These are phyloP conservation scores for Monopterus albus DNA, from an alignment of 2,113 vertebrate genomes.

Conservation along the genomic window DNA sequence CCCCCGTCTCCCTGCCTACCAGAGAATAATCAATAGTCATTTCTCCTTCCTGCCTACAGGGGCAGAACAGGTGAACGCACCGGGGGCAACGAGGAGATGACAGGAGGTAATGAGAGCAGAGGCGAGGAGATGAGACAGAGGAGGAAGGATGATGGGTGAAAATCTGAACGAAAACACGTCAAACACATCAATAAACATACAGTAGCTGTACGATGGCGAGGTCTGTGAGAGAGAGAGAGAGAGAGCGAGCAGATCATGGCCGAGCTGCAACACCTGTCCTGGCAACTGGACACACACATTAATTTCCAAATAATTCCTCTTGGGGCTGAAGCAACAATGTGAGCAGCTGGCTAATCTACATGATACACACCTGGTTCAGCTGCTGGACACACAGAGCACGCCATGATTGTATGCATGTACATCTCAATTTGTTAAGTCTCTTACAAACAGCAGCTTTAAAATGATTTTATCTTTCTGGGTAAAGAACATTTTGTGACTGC, in stretches of 20 bases:
- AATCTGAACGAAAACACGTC: too few relatives aligned
- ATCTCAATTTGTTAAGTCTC: too few relatives aligned
- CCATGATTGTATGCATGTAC: too few relatives aligned
- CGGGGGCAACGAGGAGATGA: constrained; percentile 46
- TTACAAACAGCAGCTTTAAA: too few relatives aligned
- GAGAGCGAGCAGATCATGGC: constrained; percentile 9
- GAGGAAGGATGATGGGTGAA: too few relatives aligned
- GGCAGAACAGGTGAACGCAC: constrained; percentile 50
- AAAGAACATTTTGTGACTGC: too few relatives aligned
- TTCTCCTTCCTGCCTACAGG: constrained; percentile 51
- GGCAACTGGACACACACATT: constrained; percentile 31
- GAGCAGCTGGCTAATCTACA: constrained; percentile 58
- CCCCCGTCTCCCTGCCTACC: neutral
- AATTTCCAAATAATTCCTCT: constrained; percentile 59
- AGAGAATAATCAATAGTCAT: constrained; percentile 72
- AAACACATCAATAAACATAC: constrained; percentile 3
- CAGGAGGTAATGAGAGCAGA: constrained; percentile 58
- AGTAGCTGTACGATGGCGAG: neutral
- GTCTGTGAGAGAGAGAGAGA: neutral
- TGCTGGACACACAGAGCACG: too few relatives aligned
- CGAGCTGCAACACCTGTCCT: constrained; percentile 51
- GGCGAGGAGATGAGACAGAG: constrained; percentile 16
- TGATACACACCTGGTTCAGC: constrained; percentile 18
- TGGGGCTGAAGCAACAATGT: constrained; percentile 51
- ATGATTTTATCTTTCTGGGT: too few relatives aligned